A percentile compares a stretch with the other conserved stretches of the same genome.
Conservation (phyloP, 2,888 invertebrate species). For the Norana najaformis region DNA sequence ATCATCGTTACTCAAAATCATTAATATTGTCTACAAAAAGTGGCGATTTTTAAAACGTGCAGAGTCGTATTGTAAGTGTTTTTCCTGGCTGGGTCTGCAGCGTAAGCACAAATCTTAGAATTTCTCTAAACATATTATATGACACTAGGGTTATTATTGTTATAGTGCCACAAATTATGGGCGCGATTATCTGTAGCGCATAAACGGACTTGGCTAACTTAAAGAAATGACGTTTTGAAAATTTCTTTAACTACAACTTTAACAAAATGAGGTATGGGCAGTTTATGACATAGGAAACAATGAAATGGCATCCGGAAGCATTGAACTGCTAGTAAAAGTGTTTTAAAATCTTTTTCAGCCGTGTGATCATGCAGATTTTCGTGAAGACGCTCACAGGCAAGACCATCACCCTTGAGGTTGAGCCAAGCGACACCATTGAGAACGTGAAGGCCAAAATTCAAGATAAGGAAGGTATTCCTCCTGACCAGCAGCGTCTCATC, state of each 20-base stretch:
- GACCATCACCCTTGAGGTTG: conserved; percentile 55
- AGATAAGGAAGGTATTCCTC: conserved; percentile 26
- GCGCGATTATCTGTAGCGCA: too few relatives aligned
- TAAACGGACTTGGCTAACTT: too few relatives aligned
- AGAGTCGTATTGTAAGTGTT: neutral
- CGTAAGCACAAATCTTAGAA: too few relatives aligned
- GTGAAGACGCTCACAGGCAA: conserved; percentile 47
- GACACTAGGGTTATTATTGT: too few relatives aligned
- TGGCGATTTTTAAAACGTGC: neutral
- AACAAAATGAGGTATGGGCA: too few relatives aligned
- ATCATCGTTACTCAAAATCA: neutral
- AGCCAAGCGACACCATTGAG: conserved; percentile 65
- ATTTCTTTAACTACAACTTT: too few relatives aligned
- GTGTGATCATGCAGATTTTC: conserved; percentile 44
- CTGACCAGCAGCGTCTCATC: conserved; percentile 74
- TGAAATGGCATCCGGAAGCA: neutral
- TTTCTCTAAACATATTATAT: too few relatives aligned
- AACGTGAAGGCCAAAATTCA: conserved; percentile 78
- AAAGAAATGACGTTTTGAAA: too few relatives aligned
- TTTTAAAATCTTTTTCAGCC: conserved; percentile 5
- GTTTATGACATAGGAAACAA: too few relatives aligned
- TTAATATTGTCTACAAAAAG: neutral
- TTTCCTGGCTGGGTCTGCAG: neutral
- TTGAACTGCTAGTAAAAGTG: neutral
- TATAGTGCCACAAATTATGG: too few relatives aligned